These are phyloP conservation scores for Zaprionus tsacasi DNA, from an alignment of 1,140 invertebrate genomes.

Conservation along the genomic window DNA sequence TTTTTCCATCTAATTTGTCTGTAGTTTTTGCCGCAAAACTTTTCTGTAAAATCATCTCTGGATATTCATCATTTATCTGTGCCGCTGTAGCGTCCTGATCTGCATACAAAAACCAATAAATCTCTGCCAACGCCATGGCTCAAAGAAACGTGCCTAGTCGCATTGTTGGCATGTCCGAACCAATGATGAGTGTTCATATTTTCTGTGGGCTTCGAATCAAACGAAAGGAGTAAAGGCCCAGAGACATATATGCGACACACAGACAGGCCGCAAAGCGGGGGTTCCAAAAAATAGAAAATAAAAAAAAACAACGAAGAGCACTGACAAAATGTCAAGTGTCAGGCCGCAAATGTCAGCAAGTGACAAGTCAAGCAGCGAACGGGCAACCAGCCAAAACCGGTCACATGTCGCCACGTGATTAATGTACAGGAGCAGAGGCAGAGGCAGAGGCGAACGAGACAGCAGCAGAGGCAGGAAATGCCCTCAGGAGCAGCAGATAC, in stretches of 20 bases:
- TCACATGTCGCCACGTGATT: slow-evolving; percentile 64
- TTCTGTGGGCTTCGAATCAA: slow-evolving; percentile 24
- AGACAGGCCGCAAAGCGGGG: neutral
- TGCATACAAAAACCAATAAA: slow-evolving; percentile 15
- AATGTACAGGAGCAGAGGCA: slow-evolving; percentile 42
- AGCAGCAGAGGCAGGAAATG: slow-evolving; percentile 1
- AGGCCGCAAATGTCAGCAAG: slow-evolving; percentile 63
- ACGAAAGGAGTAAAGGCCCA: neutral
- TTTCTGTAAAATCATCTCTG: neutral
- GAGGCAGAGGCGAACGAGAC: neutral
- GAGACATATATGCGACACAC: slow-evolving; percentile 5
- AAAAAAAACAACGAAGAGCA: slow-evolving; percentile 44
- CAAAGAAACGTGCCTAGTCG: neutral
- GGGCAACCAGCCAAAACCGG: slow-evolving; percentile 60
- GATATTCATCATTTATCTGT: neutral
- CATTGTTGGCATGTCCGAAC: slow-evolving; percentile 37
- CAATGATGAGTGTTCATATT: slow-evolving; percentile 47
- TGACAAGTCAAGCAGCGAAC: slow-evolving; percentile 60
- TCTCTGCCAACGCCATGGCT: slow-evolving; percentile 20
- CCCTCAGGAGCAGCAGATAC: slow-evolving; percentile 3
- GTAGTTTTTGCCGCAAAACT: neutral
- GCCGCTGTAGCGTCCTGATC: neutral
- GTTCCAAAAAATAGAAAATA: too few species aligned
- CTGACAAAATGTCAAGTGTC: slow-evolving; percentile 65
- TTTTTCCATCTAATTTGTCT: neutral